Base-by-base conservation (phyloP, 2,888 invertebrate species). In the Pinctada fucata region DNA sequence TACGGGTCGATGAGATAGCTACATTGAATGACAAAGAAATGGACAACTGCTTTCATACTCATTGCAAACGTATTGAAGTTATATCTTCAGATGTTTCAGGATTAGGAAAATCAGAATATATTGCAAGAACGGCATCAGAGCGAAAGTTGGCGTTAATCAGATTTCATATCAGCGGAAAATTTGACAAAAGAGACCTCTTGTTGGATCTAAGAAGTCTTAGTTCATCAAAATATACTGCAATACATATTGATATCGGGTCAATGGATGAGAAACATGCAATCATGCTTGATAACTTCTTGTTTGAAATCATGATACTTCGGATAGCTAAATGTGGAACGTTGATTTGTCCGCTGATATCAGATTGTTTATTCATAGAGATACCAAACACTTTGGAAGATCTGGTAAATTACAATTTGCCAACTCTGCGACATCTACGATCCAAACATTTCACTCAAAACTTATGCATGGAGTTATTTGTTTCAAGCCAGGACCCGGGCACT, bases 161-260 rank as follows among this genome's bases (percentile, higher is more conserved):
- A 31, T 49, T 88, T n/a, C 88, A 86, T 67, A 74, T 88, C 1
- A 87, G 86, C 82, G 88, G 88, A 4, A 66, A 75, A 8, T 47
- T 86, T 16, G 65, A 69, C 2, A 83, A 80, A 51, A 64, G 66
- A 10, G 49, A 64, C 10, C 52, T 87, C 3, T 75, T 87, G 13
- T 70, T 79, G 45, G 75, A 79, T 67, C 69, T 88, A 3, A 16
- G 31, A 13, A 13, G 4, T 6, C 16, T 84, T 3, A 47, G 80
- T 13, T 45, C 86, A 5, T 78, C 71, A 58, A n/a, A 58, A 6
- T 49, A 78, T n/a, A 71, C 83, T 63, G 69, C 79, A 2, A 75
- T 88, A 2, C 87, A 88, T 70, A 81, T 88, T 66, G 87, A 87
- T 76, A 75, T 88, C 48, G 87, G 85, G 3, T 76, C 52, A 71